Evolutionary conservation across 2,888 invertebrate genomes (phyloP), one percentile per base, ranked within the genome.

Genomic region (Scaptomyza cyrtandrae): DNA sequence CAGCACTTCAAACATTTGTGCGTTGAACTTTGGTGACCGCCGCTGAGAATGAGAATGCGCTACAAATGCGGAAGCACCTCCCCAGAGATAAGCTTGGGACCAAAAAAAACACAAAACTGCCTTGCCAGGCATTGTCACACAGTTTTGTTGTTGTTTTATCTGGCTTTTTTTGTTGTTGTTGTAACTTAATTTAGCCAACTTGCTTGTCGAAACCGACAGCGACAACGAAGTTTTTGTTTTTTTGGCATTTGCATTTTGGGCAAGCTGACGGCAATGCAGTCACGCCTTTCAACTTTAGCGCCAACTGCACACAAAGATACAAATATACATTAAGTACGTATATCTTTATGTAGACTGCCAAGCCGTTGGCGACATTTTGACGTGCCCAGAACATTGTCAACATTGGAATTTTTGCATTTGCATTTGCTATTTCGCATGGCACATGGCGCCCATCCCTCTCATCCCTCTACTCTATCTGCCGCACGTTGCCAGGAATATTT

Each of bases 1-100:
- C 78, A 67, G 66, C 80, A 80, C 78, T 84, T 84, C 80, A 83
- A 88, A 88, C 77, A 86, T 68, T 84, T 84, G 88, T 84, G 75
- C 87, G 71, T 76, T 73, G 88, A 85, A 88, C 88, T 88, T 86
- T 75, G 64, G 81, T 63, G 72, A 80, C 71, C 71, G 86, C 65
- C 67, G 86, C 71, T 50, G 71, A 70, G 74, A 82, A 70, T 50
- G 69, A 77, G 71, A 74, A 67, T 70, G 74, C 69, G 74, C 66
- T 67, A 61, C 76, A 81, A 87, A 85, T 83, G 83, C 88, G 83
- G 86, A 88, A 84, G 83, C 75, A 63, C 73, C 70, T 82, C 75
- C 82, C 87, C 66, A 81, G 87, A 80, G 85, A 87, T 85, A 78
- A 75, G 65, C 78, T 66, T 62, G 55, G 62, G 68, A 75, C 73